These are phyloP conservation scores for Selenia dentaria DNA, from an alignment of 2,888 invertebrate genomes.

Conservation along the genomic window DNA sequence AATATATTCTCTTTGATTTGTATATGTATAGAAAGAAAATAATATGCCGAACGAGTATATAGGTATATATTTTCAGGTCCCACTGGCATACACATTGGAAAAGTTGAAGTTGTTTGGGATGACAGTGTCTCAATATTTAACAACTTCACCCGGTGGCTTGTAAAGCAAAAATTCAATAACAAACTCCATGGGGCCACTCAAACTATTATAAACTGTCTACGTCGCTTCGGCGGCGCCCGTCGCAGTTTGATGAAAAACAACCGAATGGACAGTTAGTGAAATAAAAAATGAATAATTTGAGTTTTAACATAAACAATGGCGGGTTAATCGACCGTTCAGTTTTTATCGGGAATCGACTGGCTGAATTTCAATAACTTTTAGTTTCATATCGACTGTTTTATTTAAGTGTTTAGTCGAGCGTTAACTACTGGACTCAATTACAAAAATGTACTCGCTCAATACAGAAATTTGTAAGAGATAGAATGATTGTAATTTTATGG, in stretches of 20 bases:
- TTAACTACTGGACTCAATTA: too few species aligned
- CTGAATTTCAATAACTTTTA: constrained; percentile 11
- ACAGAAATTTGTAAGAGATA: too few species aligned
- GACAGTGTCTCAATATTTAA: constrained; percentile 9
- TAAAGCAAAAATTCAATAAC: constrained; percentile 60
- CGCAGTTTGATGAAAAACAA: constrained; percentile 20
- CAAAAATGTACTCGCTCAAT: too few species aligned
- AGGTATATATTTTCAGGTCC: too few species aligned
- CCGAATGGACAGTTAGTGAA: constrained; percentile 6
- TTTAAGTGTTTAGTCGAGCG: too few species aligned
- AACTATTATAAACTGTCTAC: constrained; percentile 60
- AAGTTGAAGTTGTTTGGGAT: constrained; percentile 6
- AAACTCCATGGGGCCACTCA: constrained; percentile 50
- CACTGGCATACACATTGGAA: constrained; percentile 1
- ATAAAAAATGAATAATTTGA: constrained; percentile 19
- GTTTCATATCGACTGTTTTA: background rate
- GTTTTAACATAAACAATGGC: constrained; percentile 19
- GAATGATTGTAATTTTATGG: too few species aligned
- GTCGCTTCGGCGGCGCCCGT: constrained; percentile 30
- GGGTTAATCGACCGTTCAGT: constrained; percentile 16
- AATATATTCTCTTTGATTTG: too few species aligned
- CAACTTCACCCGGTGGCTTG: constrained; percentile 14
- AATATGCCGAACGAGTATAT: too few species aligned
- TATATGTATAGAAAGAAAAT: too few species aligned
- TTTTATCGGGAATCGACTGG: constrained; percentile 14